phyloP scores from a whole-genome alignment of 1,140 invertebrate species.

The Mercenaria mercenaria region DNA sequence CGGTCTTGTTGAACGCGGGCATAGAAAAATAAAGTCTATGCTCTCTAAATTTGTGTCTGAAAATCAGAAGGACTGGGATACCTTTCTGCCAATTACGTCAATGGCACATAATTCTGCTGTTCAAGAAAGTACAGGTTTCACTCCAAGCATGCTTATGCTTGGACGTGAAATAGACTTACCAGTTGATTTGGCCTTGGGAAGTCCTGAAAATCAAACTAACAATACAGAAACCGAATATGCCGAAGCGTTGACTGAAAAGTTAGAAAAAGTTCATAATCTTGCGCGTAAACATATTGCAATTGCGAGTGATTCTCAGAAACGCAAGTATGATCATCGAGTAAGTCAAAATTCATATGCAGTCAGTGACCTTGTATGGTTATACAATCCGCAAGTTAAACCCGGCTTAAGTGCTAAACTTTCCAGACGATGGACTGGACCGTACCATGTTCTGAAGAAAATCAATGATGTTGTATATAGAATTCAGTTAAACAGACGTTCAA shows the following conservation, averaged over 20 bases:
- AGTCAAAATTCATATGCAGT: not conserved
- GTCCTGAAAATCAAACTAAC: not conserved
- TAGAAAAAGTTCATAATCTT: not conserved
- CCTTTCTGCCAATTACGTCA: conserved; percentile 7
- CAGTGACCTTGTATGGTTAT: conserved; percentile 17
- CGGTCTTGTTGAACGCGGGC: conserved; percentile 69
- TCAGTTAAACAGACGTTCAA: not conserved
- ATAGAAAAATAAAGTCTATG: conserved; percentile 53
- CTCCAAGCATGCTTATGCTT: conserved; percentile 63
- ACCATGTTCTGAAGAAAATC: not conserved
- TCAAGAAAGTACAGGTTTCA: conserved; percentile 27
- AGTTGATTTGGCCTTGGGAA: conserved; percentile 32
- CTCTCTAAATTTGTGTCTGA: not conserved
- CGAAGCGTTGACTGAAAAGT: not conserved
- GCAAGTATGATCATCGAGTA: not conserved
- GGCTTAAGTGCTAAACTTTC: not conserved
- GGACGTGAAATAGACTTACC: conserved; percentile 54
- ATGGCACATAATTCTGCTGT: conserved; percentile 38
- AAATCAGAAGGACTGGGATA: conserved; percentile 59
- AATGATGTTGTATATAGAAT: conserved; percentile 18
- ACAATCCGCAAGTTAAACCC: conserved; percentile 1
- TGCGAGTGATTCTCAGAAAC: conserved; percentile 5
- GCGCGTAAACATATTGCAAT: not conserved
- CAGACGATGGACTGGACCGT: not conserved
- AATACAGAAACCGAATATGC: not conserved